Evolutionary conservation across 30 jellyfish, hydroid and myxozoan genomes (phyloP).

Genomic region (Aurelia coerulea): DNA sequence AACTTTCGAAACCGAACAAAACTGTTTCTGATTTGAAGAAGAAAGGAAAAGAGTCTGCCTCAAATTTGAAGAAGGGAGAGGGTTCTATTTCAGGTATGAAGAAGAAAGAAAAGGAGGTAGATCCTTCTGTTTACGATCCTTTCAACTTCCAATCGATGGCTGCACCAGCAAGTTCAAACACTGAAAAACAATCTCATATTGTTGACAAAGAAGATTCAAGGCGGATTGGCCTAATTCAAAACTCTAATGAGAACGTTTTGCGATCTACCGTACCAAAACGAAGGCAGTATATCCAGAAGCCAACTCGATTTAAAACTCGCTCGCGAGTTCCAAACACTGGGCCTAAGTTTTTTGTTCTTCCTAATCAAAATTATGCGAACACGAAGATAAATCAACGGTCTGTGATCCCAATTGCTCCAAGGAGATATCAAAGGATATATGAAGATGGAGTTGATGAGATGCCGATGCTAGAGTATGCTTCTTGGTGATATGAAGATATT

Average conservation of each 20-base stretch:
- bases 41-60: background rate
- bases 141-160: slow-evolving; percentile 12
- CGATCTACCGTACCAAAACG: no score
- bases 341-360: no score
- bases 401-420: no score
- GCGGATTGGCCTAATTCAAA: slow-evolving; percentile 16
- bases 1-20: background rate
- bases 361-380: no score
- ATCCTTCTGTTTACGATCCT: slow-evolving; percentile 10
- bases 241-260: background rate
- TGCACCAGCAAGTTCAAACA: background rate
- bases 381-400: no score
- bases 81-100: background rate
- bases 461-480: no score
- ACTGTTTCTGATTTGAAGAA: background rate
- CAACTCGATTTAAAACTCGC: no score
- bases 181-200: background rate
- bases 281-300: no score
- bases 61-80: background rate
- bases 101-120: background rate
- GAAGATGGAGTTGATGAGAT: no score
- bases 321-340: no score
- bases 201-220: slow-evolving; percentile 43
- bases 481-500: no score
- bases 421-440: no score